phyloP scores from a whole-genome alignment of 2,888 invertebrate species.

The Bellardia pandia region DNA sequence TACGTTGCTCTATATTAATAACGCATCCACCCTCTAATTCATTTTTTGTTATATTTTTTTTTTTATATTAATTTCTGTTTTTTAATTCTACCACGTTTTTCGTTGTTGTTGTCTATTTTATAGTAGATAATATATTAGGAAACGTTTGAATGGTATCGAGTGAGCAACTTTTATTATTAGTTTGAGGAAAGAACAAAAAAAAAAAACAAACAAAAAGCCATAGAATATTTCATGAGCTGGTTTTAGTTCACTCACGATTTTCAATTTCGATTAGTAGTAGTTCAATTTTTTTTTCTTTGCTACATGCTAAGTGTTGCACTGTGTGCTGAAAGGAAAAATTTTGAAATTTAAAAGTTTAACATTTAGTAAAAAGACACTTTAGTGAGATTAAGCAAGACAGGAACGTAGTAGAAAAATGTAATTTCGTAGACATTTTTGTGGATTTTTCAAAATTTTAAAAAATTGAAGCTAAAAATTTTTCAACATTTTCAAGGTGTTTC shows the following conservation, averaged over 20 bases:
- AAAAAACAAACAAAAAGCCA: not conserved
- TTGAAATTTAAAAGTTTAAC: too few species aligned
- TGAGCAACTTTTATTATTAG: conserved; percentile 53
- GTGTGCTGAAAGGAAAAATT: not conserved
- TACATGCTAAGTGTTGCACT: conserved; percentile 4
- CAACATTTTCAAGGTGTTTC: too few species aligned
- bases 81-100: conserved; percentile 37
- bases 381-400: too few species aligned
- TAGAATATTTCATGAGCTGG: conserved; percentile 68
- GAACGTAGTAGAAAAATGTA: too few species aligned
- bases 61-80: conserved; percentile 15
- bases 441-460: too few species aligned
- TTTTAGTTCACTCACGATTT: conserved; percentile 78
- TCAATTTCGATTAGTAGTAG: conserved; percentile 80
- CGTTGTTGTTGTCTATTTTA: not conserved
- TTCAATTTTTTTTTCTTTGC: conserved; percentile 24
- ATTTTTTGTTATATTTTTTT: conserved; percentile 75
- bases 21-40: conserved; percentile 84
- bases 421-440: too few species aligned
- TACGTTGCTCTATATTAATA: conserved; percentile 82
- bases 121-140: conserved; percentile 21
- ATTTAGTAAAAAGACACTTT: too few species aligned
- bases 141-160: conserved; percentile 25
- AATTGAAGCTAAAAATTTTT: too few species aligned
- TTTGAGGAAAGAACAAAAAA: conserved; percentile 9